Percentiles rank a stretch among this genome's conserved stretches.
Evolutionary conservation across 2,797 vertebrate genomes (phyloP).

Genomic region (Graptemys geographica): DNA sequence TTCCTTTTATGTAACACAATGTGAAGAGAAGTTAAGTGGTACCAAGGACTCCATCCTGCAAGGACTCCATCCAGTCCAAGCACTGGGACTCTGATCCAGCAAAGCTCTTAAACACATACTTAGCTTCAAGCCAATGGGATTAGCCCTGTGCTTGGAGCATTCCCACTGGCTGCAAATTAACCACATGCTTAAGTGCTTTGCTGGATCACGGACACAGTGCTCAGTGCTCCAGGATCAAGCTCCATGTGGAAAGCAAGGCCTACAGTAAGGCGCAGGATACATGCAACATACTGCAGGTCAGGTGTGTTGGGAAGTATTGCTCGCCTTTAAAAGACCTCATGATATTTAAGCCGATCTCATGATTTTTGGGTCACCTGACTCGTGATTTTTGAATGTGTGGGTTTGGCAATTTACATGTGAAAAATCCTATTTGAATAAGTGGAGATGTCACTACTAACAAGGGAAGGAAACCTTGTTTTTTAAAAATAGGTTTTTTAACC

Average conservation of each 20-base stretch:
- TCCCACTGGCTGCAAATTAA: not conserved
- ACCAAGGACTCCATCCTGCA: not conserved
- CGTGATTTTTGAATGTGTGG: not conserved
- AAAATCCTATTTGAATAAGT: not conserved
- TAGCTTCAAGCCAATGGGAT: not conserved
- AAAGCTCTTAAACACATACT: not conserved
- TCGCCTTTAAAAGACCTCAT: not conserved
- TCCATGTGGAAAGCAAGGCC: not conserved
- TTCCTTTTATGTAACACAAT: fast-evolving
- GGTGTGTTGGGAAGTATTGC: not conserved
- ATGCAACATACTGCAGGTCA: too few species aligned
- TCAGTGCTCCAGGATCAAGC: not conserved
- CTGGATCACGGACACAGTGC: not conserved
- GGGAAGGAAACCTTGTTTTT: not conserved
- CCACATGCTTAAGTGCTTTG: not conserved
- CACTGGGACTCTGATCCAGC: not conserved
- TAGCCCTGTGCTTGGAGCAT: not conserved
- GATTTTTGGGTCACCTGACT: not conserved
- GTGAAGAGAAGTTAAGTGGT: not conserved
- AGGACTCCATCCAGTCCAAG: too few species aligned
- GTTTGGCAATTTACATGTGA: not conserved
- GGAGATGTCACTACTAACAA: conserved; percentile 3
- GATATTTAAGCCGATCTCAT: not conserved
- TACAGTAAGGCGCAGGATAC: too few species aligned
- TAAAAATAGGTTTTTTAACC: not conserved